These are phyloP conservation scores for Drosophila tanythrix DNA, from an alignment of 2,888 invertebrate species.

Conservation along the genomic window DNA sequence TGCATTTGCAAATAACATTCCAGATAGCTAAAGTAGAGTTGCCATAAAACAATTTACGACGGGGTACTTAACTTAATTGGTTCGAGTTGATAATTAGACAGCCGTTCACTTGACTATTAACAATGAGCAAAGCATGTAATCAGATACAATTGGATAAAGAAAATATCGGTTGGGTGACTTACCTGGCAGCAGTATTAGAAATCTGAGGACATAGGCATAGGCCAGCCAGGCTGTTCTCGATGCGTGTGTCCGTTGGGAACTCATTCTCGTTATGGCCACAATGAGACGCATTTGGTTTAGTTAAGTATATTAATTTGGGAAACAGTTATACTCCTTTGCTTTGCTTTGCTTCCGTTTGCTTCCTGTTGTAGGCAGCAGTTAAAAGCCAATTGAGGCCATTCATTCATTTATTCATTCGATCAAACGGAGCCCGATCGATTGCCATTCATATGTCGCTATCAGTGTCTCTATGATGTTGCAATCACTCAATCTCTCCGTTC, in stretches of 20 bases:
- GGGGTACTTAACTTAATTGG: slow-evolving; percentile 11
- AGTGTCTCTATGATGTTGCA: slow-evolving; percentile 16
- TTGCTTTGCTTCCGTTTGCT: background rate
- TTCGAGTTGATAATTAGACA: slow-evolving; percentile 9
- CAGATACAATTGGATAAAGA: background rate
- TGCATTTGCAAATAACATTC: background rate
- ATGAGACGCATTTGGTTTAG: slow-evolving; percentile 32
- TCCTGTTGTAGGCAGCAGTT: slow-evolving; percentile 11
- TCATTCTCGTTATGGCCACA: slow-evolving; percentile 51
- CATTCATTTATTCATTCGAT: slow-evolving; percentile 16
- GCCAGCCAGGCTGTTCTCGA: slow-evolving; percentile 52
- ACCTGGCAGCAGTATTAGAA: slow-evolving; percentile 74
- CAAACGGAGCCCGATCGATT: slow-evolving; percentile 25
- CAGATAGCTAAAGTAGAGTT: background rate
- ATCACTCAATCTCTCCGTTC: slow-evolving; percentile 13
- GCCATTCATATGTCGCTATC: slow-evolving; percentile 33
- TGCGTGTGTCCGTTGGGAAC: slow-evolving; percentile 27
- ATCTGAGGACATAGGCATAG: slow-evolving; percentile 62
- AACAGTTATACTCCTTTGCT: background rate
- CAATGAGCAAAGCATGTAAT: background rate
- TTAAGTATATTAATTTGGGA: slow-evolving; percentile 17
- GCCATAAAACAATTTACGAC: background rate
- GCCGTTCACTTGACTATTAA: background rate
- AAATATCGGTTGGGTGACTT: slow-evolving; percentile 38
- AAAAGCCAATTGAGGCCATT: slow-evolving; percentile 22